Evolutionary conservation across 2,888 invertebrate genomes (phyloP), one percentile per base, ranked within the genome.

Genomic region (Agrotis puta): DNA sequence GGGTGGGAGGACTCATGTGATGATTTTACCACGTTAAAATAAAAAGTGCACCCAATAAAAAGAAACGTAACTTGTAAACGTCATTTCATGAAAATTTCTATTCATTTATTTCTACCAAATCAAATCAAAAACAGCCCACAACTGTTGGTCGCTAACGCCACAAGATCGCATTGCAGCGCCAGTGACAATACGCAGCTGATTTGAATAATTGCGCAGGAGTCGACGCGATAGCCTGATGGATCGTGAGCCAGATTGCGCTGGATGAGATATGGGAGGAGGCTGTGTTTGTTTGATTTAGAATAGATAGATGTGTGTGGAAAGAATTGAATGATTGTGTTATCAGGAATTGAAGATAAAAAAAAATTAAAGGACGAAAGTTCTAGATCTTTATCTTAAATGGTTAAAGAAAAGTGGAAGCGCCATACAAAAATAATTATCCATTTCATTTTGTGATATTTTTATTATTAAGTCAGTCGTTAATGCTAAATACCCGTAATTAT

Each of bases 161-260:
- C 72, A 59, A 39, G 72, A 85, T 80, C 81, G 79, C 82, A 73
- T 80, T 79, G 72, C 79, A 86, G 87, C 86, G 90, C 77, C 88
- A 88, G 84, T 87, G 90, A 90, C 90, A 91, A 88, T 88, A 85
- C 88, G 64, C 82, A 84, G 84, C 86, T 89, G 85, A 92, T 92
- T 92, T 92, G 90, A 92, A 92, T 92, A 92, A 92, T 92, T 90
- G 92, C 90, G 82, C 77, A 63, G 79, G 79, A 85, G 79, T 80
- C 84, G 85, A 74, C 83, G 83, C 74, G 83, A 87, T 81, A 64
- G 69, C 39, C 71, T 79, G 87, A 88, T 84, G 82, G 83, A 86
- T 87, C 68, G 81, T 71, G 33, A 45, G 56, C 39, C 22, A 64
- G 85, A 83, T 79, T 78, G 69, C 68, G n/a, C 45, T 24, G 51